Base-by-base conservation (phyloP, 1,140 invertebrate genomes). In the Rhopalosiphum padi region DNA sequence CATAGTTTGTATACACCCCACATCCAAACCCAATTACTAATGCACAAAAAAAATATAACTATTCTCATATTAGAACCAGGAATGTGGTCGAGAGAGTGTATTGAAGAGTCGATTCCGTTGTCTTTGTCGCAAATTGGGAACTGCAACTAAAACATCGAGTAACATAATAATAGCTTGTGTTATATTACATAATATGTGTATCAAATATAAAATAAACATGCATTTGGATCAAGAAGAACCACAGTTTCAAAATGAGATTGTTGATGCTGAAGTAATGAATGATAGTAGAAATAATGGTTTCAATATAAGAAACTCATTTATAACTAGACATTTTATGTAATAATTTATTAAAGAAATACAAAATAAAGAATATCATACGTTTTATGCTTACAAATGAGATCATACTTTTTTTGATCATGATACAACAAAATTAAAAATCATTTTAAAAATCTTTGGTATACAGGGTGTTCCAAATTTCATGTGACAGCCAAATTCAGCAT, bases 241-340 rank as follows among this genome's bases (percentile, higher is more conserved):
- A 35, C 77, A 82, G 30, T 35, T 35, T 35, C 30, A 18, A 82
- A 2, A 35, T 37, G 77, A 37, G 77, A 82, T 9, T 82, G 35
- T 82, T 35, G n/a, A 35, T 82, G 77, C n/a, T 82, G 77, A 82
- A 82, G n/a, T 35, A 35, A 85, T 85, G 18, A 85, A 85, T 85
- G 82, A 43, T 85, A 37, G 37, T 43, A 22, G 82, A 85, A 85
- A 85, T 85, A 85, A 85, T 85, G 82, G 82, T 85, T 85, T 41
- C 22, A 85, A 85, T 85, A 85, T 85, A 41, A 85, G 82, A 85
- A 85, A 85, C 82, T 85, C 82, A 23, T 85, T 85, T 85, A 85
- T 85, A 41, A 25, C 15, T 85, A 85, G 82, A 41, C 82, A 85
- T 85, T 85, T 85, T 85, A 85, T 85, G 37, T 85, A 85, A 37